Conservation (phyloP, 2,888 invertebrate genomes). For the Sinohyriopsis cumingii region DNA sequence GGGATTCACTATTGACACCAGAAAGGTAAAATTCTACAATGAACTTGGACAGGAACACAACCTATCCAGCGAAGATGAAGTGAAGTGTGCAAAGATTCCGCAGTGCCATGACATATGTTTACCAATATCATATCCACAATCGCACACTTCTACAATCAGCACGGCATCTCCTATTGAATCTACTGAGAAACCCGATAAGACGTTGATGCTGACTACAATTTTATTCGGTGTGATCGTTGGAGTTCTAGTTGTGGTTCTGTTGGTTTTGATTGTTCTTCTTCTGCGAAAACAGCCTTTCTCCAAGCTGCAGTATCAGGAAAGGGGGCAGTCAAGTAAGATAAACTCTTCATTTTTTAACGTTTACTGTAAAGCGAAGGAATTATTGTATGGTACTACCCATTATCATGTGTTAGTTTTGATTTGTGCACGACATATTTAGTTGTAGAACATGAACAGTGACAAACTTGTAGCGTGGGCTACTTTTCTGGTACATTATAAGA, state of each 20-base stretch:
- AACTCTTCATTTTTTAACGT: too few relatives aligned
- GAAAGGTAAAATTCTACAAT: slow-evolving; percentile 26
- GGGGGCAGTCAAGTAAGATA: too few relatives aligned
- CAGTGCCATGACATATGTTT: too few relatives aligned
- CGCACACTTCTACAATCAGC: slow-evolving; percentile 3
- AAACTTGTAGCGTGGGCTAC: too few relatives aligned
- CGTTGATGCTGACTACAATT: slow-evolving; percentile 19
- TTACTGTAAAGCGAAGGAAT: too few relatives aligned
- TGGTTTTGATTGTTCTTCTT: slow-evolving; percentile 24
- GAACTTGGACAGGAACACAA: slow-evolving; percentile 8
- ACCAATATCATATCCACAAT: too few relatives aligned
- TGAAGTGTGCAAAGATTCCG: not conserved
- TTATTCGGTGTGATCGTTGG: slow-evolving; percentile 31
- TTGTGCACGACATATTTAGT: too few relatives aligned
- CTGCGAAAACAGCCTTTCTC: slow-evolving; percentile 12
- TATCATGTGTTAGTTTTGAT: too few relatives aligned
- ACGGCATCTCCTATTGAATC: not conserved
- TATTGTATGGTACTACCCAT: too few relatives aligned
- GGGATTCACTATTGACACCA: slow-evolving; percentile 10
- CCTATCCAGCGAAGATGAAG: not conserved
- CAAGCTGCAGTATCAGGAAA: too few relatives aligned
- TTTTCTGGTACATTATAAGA: too few relatives aligned
- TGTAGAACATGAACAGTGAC: too few relatives aligned
- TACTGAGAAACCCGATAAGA: not conserved
- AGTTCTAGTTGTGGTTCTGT: slow-evolving; percentile 25